Percentiles rank a stretch among this genome's conserved stretches.
These are phyloP conservation scores for Helleia helle DNA, from an alignment of 2,888 invertebrate species.

Conservation along the genomic window DNA sequence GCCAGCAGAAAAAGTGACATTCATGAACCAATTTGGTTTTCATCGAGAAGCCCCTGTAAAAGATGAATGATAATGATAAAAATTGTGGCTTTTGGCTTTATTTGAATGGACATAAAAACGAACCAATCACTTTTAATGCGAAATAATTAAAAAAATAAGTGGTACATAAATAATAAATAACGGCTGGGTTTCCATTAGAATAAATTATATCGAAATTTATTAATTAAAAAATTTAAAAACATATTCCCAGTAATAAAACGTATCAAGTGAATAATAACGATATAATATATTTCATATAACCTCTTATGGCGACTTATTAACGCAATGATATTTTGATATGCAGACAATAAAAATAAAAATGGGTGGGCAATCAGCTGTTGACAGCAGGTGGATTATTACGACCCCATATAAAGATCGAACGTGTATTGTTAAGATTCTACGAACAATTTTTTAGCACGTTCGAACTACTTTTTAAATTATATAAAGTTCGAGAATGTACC, in stretches of 20 bases:
- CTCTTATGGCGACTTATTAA: conserved; percentile 16
- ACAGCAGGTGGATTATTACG: conserved; percentile 21
- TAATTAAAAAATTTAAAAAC: not conserved
- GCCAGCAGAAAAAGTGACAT: too few relatives aligned
- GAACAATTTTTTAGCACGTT: conserved; percentile 2
- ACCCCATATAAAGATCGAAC: conserved; percentile 16
- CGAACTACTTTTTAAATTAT: not conserved
- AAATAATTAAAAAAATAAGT: too few relatives aligned
- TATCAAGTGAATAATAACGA: not conserved
- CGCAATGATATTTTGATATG: conserved; percentile 10
- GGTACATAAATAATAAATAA: too few relatives aligned
- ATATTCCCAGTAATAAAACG: not conserved
- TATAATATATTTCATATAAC: not conserved
- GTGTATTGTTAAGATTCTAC: conserved; percentile 14
- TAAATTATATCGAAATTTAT: too few relatives aligned
- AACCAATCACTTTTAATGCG: too few relatives aligned
- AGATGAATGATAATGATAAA: too few relatives aligned
- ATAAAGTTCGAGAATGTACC: not conserved
- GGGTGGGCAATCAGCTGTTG: conserved; percentile 19
- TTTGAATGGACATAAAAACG: too few relatives aligned
- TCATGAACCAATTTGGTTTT: too few relatives aligned
- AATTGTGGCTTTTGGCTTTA: too few relatives aligned
- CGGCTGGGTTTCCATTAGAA: too few relatives aligned
- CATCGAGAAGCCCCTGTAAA: too few relatives aligned
- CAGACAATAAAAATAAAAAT: conserved; percentile 14